phyloP scores from a whole-genome alignment of 2,797 vertebrate species.

The Anas acuta region DNA sequence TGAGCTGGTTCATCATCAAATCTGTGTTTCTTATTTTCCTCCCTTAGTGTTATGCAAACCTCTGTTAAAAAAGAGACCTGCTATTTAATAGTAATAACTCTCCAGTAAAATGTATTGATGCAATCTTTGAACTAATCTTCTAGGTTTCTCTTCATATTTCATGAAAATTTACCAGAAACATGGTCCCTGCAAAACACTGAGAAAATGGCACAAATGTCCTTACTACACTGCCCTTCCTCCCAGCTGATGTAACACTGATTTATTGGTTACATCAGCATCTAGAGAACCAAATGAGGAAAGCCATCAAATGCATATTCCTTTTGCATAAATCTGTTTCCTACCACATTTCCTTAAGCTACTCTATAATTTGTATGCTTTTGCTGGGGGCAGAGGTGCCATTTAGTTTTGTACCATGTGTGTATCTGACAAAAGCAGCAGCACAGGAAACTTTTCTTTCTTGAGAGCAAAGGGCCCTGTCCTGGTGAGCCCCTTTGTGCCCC shows the following conservation, averaged over 20 bases:
- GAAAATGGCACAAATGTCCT: background rate
- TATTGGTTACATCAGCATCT: background rate
- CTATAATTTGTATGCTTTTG: background rate
- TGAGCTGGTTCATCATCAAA: constrained; percentile 25
- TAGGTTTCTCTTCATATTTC: background rate
- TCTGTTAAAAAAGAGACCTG: background rate
- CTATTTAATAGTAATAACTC: constrained; percentile 12
- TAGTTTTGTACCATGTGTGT: background rate
- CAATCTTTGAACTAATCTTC: background rate
- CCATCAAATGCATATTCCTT: background rate
- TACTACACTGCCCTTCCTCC: background rate
- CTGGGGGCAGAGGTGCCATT: background rate
- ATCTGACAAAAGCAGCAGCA: background rate
- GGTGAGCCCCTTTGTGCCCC: background rate
- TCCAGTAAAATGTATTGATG: constrained; percentile 5
- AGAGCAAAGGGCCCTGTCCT: background rate
- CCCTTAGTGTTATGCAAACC: background rate
- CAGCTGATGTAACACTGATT: background rate
- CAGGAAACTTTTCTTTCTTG: background rate
- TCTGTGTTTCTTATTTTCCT: background rate
- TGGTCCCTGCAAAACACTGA: background rate
- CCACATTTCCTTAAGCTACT: background rate
- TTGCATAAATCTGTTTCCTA: background rate
- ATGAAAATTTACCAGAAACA: background rate
- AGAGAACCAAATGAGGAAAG: background rate